These are phyloP conservation scores for Selene dorsalis DNA, from an alignment of 2,797 vertebrate species.

Conservation along the genomic window DNA sequence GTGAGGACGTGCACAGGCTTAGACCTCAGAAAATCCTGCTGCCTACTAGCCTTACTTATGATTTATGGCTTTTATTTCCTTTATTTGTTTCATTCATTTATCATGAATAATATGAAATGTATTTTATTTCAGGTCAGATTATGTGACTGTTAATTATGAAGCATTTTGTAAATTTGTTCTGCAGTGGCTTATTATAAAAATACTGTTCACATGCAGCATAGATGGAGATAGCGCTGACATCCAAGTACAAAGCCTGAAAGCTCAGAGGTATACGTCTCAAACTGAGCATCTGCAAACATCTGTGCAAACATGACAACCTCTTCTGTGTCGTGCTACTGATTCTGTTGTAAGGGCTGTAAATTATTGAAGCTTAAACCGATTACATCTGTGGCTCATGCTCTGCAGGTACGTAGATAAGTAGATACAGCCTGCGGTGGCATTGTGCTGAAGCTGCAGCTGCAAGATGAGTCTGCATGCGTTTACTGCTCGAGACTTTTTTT, in stretches of 20 bases:
- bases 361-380: slow-evolving; percentile 64
- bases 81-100: not conserved
- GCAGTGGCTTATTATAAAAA: not conserved
- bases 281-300: slow-evolving; percentile 24
- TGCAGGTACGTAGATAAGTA: slow-evolving; percentile 31
- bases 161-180: not conserved
- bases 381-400: slow-evolving; percentile 50
- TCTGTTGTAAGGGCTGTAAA: slow-evolving; percentile 51
- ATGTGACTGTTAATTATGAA: not conserved
- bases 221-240: not conserved
- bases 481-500: not conserved
- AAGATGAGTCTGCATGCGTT: slow-evolving; percentile 2
- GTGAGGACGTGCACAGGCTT: not conserved
- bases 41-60: not conserved
- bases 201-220: not conserved
- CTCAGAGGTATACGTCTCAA: slow-evolving; percentile 42
- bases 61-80: not conserved
- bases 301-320: slow-evolving; percentile 39
- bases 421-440: slow-evolving; percentile 20
- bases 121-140: not conserved
- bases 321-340: slow-evolving; percentile 33
- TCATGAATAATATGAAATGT: not conserved
- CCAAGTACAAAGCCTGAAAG: slow-evolving; percentile 19
- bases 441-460: slow-evolving; percentile 12
- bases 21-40: slow-evolving; percentile 8